Percentiles rank a stretch among this genome's conserved stretches.
Evolutionary conservation across 64 coral and sea anemone species (phyloP).

Genomic region (Acropora tenuis): DNA sequence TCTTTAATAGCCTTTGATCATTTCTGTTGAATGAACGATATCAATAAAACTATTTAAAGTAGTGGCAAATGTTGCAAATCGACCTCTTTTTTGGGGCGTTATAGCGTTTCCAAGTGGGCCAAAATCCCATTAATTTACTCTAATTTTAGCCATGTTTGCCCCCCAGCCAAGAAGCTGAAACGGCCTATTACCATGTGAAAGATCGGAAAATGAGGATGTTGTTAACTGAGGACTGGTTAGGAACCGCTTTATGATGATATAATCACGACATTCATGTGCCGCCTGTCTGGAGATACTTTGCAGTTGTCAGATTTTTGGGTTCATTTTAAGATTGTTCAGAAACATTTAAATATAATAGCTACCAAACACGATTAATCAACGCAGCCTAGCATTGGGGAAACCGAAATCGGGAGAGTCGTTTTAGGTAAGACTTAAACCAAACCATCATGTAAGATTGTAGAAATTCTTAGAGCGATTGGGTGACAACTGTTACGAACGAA

Average conservation of each 20-base stretch:
- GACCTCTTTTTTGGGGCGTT: too few species aligned
- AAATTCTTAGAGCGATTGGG: neutral
- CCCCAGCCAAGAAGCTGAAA: too few species aligned
- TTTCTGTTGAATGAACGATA: too few species aligned
- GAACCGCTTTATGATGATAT: constrained; percentile 4
- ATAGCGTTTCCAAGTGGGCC: too few species aligned
- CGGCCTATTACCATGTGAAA: neutral
- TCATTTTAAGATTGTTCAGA: constrained; percentile 10
- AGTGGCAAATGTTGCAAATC: too few species aligned
- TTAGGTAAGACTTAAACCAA: constrained; percentile 7
- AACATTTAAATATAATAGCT: neutral
- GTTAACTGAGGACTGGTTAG: neutral
- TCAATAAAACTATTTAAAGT: too few species aligned
- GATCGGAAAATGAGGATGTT: constrained; percentile 4
- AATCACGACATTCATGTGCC: neutral
- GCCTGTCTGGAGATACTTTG: neutral
- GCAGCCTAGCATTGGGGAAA: constrained; percentile 8
- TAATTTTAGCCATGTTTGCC: too few species aligned
- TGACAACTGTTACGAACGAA: constrained; percentile 5
- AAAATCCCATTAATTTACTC: too few species aligned
- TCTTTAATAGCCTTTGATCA: too few species aligned
- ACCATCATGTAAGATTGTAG: neutral
- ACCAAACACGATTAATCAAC: constrained; percentile 1
- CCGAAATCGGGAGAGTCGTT: neutral
- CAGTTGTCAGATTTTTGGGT: constrained; percentile 5